A percentile compares a stretch with the other conserved stretches of the same genome.
Conservation (phyloP, 2,113 vertebrate genomes). For the Gymnorhina tibicen region DNA sequence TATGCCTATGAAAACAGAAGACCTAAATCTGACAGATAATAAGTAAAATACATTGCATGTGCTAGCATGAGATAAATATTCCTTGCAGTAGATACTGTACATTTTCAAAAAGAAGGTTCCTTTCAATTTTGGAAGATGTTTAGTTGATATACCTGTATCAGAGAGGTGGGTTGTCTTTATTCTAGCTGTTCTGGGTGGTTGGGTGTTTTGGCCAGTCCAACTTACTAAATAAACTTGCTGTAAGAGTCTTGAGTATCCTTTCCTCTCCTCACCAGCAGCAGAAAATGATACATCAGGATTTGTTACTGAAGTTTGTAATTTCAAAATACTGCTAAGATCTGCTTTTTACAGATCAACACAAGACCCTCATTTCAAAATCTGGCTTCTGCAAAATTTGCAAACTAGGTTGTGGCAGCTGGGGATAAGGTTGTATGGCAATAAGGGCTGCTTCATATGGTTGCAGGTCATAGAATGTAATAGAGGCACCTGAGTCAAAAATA, state of each 20-base stretch:
- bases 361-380: not conserved
- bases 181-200: not conserved
- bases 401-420: not conserved
- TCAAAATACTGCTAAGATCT: not conserved
- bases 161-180: not conserved
- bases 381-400: not conserved
- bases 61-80: not conserved
- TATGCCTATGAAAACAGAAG: not conserved
- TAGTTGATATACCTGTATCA: not conserved
- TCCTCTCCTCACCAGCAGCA: not conserved
- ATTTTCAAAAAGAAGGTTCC: not conserved
- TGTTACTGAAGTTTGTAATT: not conserved
- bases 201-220: not conserved
- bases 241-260: not conserved
- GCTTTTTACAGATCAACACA: not conserved
- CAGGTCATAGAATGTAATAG: not conserved
- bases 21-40: not conserved
- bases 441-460: not conserved
- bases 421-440: not conserved
- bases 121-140: not conserved
- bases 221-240: not conserved
- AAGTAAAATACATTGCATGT: not conserved
- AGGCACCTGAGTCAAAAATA: not conserved
- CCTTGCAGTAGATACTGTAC: not conserved
- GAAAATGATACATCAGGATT: not conserved